phyloP scores from a whole-genome alignment of 2,888 invertebrate species.

The Drosophila paramelanica region DNA sequence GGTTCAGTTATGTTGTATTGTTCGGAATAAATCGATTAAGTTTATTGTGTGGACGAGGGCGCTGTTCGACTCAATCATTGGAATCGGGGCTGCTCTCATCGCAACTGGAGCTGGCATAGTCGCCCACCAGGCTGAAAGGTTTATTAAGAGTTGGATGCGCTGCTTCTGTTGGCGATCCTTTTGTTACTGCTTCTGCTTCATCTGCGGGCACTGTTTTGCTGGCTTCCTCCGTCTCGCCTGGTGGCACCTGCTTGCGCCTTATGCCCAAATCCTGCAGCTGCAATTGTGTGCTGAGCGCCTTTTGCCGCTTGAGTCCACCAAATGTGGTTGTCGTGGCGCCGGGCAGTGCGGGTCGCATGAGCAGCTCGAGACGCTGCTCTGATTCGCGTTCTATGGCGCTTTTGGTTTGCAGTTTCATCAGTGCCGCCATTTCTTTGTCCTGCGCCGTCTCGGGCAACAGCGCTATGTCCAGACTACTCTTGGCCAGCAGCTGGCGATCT shows the following conservation, averaged over 20 bases:
- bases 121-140: conserved; percentile 68
- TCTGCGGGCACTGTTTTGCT: not conserved
- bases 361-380: conserved; percentile 86
- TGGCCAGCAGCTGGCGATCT: conserved; percentile 90
- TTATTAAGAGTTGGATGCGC: not conserved
- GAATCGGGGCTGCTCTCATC: conserved; percentile 46
- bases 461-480: conserved; percentile 91
- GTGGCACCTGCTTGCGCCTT: conserved; percentile 55
- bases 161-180: not conserved
- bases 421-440: conserved; percentile 91
- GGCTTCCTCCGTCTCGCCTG: not conserved
- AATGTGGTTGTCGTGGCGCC: conserved; percentile 86
- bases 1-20: conserved; percentile 13
- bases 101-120: conserved; percentile 68
- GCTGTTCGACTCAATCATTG: conserved; percentile 21
- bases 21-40: conserved; percentile 18
- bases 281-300: conserved; percentile 84
- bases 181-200: not conserved
- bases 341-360: conserved; percentile 87
- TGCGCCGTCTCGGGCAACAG: conserved; percentile 92
- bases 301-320: conserved; percentile 87
- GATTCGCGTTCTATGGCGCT: conserved; percentile 87
- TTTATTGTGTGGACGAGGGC: not conserved
- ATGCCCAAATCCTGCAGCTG: conserved; percentile 82
- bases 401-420: conserved; percentile 89